Percentiles rank a stretch among this genome's conserved stretches.
Evolutionary conservation across 2,888 invertebrate species (phyloP).

Genomic region (Nemotelus pantherinus): DNA sequence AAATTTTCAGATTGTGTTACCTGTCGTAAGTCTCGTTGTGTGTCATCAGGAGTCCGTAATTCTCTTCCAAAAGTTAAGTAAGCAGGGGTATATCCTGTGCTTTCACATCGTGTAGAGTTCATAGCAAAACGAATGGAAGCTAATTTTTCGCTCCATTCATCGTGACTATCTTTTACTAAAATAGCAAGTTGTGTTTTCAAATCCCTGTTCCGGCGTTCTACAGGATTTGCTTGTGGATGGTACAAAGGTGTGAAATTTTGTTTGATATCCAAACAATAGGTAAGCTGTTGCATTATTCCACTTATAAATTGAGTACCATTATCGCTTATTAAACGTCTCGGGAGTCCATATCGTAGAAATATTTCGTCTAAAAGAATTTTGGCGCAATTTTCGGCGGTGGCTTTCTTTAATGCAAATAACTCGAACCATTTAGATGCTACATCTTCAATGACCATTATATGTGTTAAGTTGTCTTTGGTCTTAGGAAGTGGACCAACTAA

Average conservation of each 20-base stretch:
- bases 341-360: not conserved
- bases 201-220: not conserved
- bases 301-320: no score
- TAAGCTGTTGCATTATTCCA: not conserved
- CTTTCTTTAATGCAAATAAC: no score
- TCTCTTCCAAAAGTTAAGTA: no score
- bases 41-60: no score
- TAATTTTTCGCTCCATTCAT: no score
- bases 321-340: no score
- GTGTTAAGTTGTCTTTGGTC: constrained; percentile 48
- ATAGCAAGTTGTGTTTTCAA: constrained; percentile 41
- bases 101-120: no score
- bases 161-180: no score
- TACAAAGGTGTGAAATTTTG: not conserved
- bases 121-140: no score
- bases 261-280: not conserved
- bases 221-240: constrained; percentile 53
- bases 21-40: not conserved
- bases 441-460: constrained; percentile 52
- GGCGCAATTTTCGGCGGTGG: constrained; percentile 10
- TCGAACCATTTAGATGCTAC: no score
- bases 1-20: not conserved
- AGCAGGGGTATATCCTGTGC: no score
- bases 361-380: constrained; percentile 46
- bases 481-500: constrained; percentile 52